Evolutionary conservation across 2,113 vertebrate genomes (phyloP), one percentile per base, ranked within the genome.

Genomic region (Antechinus stuartii): DNA sequence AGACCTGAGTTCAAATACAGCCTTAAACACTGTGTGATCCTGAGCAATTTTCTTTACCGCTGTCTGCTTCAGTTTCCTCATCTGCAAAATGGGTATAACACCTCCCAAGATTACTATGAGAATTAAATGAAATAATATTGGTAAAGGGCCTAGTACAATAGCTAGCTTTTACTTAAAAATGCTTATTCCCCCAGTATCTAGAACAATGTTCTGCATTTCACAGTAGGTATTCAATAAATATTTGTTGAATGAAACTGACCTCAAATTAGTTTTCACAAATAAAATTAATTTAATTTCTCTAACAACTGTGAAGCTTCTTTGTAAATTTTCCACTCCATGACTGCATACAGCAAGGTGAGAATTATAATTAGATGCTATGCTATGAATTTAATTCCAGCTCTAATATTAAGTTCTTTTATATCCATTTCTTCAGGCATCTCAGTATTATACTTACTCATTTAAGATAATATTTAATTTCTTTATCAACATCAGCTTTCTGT

Each of bases 321-420:
- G 76, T 47, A 93, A 16, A 22, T 94, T 52, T 76, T 94, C 54
- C 4, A 11, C 3, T 2, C 52, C 9, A 84, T 53, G 46, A 47
- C 7, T 89, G 2, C 24, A 91, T 12, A 56, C n/a, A 92, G 90
- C 56, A 92, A 95, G 35, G 47, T 93, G 76, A 93, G 25, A 93
- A 96, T n/a, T 24, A 14, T 42, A 30, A 91, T 52, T 49, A 23
- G 25, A 54, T 61, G 76, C 46, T 54, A 89, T 61, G 93, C 90
- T 8, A 46, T 0, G 12, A n/a, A 54, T 42, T 89, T 89, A 53
- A 54, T 30, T 89, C 10, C 90, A 25, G 56, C 52, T 42, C n/a
- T 42, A 42, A 23, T 22, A 42, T 19, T 22, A 76, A n/a, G 16
- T 42, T 84, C 68, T 42, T 84, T 42, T 84, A 84, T 42, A 16